These are phyloP conservation scores for Centroberyx gerrardi DNA, from an alignment of 2,797 vertebrate genomes.

Conservation along the genomic window DNA sequence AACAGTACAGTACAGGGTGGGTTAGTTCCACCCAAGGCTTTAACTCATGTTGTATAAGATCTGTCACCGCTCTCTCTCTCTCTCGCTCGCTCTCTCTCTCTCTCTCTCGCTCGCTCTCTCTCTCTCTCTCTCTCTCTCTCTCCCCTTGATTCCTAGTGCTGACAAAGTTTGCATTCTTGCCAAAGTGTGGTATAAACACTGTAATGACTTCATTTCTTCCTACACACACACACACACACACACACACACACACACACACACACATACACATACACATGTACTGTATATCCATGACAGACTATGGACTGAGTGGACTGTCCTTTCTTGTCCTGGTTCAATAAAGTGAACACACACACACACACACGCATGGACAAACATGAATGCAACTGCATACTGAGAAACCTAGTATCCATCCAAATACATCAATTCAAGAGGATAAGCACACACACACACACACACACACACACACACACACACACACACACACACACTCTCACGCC, in stretches of 20 bases:
- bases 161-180: constrained; percentile 42
- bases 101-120: neutral
- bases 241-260: constrained; percentile 27
- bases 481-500: constrained; percentile 17
- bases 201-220: constrained; percentile 69
- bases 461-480: constrained; percentile 8
- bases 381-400: constrained; percentile 30
- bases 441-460: constrained; percentile 10
- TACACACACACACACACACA: constrained; percentile 24
- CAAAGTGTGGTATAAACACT: constrained; percentile 56
- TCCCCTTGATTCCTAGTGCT: constrained; percentile 26
- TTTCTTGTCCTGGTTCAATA: constrained; percentile 41
- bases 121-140: neutral
- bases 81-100: no score
- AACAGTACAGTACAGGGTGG: constrained; percentile 24
- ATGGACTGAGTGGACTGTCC: constrained; percentile 37
- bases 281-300: constrained; percentile 41
- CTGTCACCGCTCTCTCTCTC: constrained; percentile 25
- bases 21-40: constrained; percentile 57
- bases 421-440: constrained; percentile 17
- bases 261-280: constrained; percentile 51
- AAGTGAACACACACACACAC: constrained; percentile 19
- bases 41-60: constrained; percentile 58
- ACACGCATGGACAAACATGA: constrained; percentile 11
- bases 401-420: constrained; percentile 17